Evolutionary conservation across 2,113 vertebrate species (phyloP).

Genomic region (Mola mola): DNA sequence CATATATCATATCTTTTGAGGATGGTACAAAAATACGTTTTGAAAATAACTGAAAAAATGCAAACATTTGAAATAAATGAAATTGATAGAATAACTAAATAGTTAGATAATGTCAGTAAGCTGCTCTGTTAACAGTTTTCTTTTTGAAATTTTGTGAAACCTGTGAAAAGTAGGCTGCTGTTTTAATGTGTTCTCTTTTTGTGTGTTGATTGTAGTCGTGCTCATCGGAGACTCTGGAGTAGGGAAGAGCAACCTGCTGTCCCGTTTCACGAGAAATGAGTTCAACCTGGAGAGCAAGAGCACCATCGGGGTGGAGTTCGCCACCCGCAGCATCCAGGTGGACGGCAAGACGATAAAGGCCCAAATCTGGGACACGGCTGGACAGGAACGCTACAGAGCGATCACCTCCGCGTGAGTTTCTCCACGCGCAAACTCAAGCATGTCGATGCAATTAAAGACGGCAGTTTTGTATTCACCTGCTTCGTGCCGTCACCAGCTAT

Average conservation of each 20-base stretch:
- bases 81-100: no score
- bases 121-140: no score
- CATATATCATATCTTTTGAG: no score
- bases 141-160: no score
- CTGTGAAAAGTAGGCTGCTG: no score
- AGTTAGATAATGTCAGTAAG: no score
- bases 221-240: constrained; percentile 97
- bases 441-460: background rate
- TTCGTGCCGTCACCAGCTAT: constrained; percentile 78
- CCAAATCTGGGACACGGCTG: constrained; percentile 97
- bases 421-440: background rate
- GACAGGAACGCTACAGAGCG: constrained; percentile 95
- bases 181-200: background rate
- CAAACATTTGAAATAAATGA: no score
- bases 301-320: constrained; percentile 97
- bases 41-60: no score
- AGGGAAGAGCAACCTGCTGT: constrained; percentile 96
- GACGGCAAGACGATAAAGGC: constrained; percentile 97
- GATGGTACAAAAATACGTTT: no score
- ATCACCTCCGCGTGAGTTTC: constrained; percentile 96
- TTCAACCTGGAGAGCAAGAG: constrained; percentile 99
- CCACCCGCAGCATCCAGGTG: constrained; percentile 97
- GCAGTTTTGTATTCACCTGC: background rate
- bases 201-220: constrained; percentile 84
- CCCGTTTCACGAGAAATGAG: constrained; percentile 96